Conservation (phyloP, 2,797 vertebrate genomes). For the Neoniphon sammara region DNA sequence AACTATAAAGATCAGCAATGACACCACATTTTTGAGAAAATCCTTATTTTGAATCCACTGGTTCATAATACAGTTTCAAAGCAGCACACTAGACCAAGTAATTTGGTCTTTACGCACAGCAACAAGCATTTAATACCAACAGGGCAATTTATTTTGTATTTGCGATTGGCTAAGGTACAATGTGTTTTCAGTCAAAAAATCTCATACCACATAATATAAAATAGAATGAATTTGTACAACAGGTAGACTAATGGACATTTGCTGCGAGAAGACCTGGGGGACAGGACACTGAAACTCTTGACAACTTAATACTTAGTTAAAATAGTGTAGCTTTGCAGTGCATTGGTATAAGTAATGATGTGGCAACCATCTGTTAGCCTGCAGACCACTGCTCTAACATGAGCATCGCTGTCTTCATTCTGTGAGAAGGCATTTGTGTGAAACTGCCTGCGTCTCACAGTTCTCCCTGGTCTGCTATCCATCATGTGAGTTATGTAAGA, state of each 20-base stretch:
- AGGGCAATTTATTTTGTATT: background rate
- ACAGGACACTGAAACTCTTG: conserved; percentile 18
- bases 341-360: conserved; percentile 37
- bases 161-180: background rate
- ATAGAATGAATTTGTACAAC: background rate
- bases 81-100: background rate
- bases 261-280: background rate
- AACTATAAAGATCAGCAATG: background rate
- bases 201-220: background rate
- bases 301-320: conserved; percentile 38
- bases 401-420: conserved; percentile 33
- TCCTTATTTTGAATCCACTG: background rate
- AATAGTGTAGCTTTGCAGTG: conserved; percentile 4
- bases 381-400: conserved; percentile 16
- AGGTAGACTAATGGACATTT: background rate
- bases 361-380: conserved; percentile 61
- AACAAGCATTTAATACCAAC: background rate
- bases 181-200: background rate
- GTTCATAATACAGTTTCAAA: background rate
- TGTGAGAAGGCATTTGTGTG: conserved; percentile 53
- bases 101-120: background rate
- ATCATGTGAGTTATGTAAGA: conserved; percentile 63
- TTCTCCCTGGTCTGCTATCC: conserved; percentile 55
- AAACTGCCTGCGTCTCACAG: conserved; percentile 54
- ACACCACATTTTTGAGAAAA: background rate